Evolutionary conservation across 2,113 vertebrate genomes (phyloP).

Genomic region (Meriones unguiculatus): DNA sequence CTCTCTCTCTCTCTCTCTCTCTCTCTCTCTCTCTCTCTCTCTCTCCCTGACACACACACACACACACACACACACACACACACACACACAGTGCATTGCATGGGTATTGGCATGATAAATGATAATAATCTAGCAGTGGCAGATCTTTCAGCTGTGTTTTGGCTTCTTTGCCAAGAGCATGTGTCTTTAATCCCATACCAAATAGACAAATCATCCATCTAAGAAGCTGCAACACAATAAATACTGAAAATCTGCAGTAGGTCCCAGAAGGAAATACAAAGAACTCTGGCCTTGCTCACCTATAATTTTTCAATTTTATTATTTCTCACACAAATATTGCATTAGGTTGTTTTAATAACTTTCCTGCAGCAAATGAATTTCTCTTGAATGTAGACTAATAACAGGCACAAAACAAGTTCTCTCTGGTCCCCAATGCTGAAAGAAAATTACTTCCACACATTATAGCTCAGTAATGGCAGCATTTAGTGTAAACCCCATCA

Average conservation of each 20-base stretch:
- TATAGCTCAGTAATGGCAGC: conserved; percentile 67
- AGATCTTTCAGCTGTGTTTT: conserved; percentile 34
- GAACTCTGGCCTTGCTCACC: conserved; percentile 54
- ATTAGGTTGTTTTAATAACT: conserved; percentile 79
- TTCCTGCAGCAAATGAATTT: conserved; percentile 72
- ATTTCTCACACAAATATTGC: conserved; percentile 74
- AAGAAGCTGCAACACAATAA: conserved; percentile 44
- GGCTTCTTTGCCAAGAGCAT: not conserved
- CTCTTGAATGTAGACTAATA: conserved; percentile 68
- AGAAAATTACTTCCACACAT: conserved; percentile 78
- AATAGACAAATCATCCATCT: conserved; percentile 56
- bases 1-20: too few species aligned
- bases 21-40: too few species aligned
- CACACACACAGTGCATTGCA: not conserved
- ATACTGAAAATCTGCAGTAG: not conserved
- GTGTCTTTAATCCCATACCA: conserved; percentile 50
- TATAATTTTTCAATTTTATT: conserved; percentile 78
- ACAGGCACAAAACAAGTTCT: conserved; percentile 57
- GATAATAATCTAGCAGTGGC: conserved; percentile 3
- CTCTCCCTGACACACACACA: not conserved
- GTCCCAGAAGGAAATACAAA: conserved; percentile 48
- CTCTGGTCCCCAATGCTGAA: conserved; percentile 50
- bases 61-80: not conserved
- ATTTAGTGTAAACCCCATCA: conserved; percentile 62
- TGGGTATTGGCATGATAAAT: not conserved